phyloP scores from a whole-genome alignment of 2,113 vertebrate genomes.

The Origma solitaria region DNA sequence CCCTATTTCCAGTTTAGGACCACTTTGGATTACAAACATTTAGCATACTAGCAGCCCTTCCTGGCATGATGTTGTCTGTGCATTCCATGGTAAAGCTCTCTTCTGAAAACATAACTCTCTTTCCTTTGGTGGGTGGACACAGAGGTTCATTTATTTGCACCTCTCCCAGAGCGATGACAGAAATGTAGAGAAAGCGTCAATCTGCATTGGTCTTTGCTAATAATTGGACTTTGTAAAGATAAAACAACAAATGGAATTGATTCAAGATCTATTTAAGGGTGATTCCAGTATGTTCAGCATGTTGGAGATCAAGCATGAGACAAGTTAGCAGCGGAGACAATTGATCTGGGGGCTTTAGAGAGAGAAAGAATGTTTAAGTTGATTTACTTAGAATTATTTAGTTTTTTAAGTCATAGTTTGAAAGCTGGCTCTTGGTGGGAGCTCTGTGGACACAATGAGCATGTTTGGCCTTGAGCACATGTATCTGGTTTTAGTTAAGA shows the following conservation, averaged over 20 bases:
- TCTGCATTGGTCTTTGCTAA: background rate
- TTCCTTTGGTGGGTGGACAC: background rate
- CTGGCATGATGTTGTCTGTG: background rate
- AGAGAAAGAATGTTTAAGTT: background rate
- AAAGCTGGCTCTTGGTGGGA: constrained; percentile 8
- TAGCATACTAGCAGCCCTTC: background rate
- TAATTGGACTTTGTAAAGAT: background rate
- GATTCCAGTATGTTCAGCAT: background rate
- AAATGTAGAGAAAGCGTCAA: background rate
- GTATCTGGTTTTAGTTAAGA: constrained; percentile 47
- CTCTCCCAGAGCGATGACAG: background rate
- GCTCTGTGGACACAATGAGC: background rate
- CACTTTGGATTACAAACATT: background rate
- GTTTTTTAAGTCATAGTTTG: background rate
- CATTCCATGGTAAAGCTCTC: background rate
- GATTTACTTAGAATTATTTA: background rate
- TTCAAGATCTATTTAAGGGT: background rate
- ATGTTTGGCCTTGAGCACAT: constrained; percentile 8
- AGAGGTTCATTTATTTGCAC: background rate
- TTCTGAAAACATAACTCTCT: background rate
- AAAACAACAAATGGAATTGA: background rate
- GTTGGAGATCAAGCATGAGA: background rate
- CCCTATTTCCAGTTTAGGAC: background rate
- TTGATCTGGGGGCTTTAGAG: background rate
- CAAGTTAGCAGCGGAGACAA: background rate